Percentiles rank a stretch among this genome's conserved stretches.
Evolutionary conservation across 2,797 vertebrate genomes (phyloP).

Genomic region (Bovichtus diacanthus): DNA sequence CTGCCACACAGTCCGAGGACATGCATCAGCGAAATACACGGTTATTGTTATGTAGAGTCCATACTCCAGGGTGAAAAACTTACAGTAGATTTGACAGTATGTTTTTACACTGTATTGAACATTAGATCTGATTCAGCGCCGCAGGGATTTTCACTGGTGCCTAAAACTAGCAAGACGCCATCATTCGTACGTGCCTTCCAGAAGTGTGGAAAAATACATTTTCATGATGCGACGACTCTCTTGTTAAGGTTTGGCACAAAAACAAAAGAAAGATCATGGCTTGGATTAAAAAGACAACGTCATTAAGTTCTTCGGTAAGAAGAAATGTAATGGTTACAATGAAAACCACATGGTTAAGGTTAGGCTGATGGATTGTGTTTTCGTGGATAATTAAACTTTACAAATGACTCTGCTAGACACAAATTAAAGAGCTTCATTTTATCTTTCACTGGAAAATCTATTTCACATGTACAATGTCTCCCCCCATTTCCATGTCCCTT

Average conservation of each 20-base stretch:
- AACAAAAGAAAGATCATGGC: background rate
- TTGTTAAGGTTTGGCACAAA: background rate
- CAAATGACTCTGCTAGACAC: background rate
- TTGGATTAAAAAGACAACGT: background rate
- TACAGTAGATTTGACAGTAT: slow-evolving; percentile 1
- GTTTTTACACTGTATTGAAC: background rate
- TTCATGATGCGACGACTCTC: background rate
- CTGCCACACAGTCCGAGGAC: background rate
- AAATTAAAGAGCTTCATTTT: background rate
- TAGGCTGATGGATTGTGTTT: background rate
- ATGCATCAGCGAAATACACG: background rate
- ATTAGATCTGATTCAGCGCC: background rate
- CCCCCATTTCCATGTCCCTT: background rate
- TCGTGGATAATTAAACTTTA: background rate
- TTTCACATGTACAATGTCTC: background rate
- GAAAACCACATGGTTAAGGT: background rate
- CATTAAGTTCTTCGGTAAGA: too few species aligned
- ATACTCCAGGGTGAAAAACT: background rate
- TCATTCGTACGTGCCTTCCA: background rate
- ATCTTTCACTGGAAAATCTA: background rate
- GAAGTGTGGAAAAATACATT: background rate
- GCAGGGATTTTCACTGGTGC: background rate
- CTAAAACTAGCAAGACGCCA: too few species aligned
- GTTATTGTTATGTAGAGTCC: background rate
- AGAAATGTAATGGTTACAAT: background rate